Base-by-base conservation (phyloP, 2,797 vertebrate genomes). In the Dermochelys coriacea region DNA sequence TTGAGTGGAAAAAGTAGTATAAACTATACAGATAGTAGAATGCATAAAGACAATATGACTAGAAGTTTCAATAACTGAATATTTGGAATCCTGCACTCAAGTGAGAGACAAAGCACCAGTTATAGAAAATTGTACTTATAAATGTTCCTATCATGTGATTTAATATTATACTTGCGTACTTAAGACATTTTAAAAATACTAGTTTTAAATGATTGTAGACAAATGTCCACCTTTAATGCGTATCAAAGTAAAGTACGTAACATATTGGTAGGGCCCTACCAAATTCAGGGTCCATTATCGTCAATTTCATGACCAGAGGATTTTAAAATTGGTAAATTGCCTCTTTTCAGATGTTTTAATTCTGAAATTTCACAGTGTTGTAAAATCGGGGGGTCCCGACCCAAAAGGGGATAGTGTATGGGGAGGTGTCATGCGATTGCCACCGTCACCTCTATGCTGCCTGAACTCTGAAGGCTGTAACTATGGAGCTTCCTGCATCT, bases 1-100 rank as follows among this genome's bases (percentile, higher is more conserved):
- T 51, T 54, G 80, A 87, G 93, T 93, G 93, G 93, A 95, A 96
- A 91, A 87, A 87, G 21, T 71, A 21, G 34, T 68, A 49, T 29
- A 77, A 49, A 77, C 14, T 77, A 49, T 49, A 9, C 25, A 47
- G 25, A 9, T 77, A 77, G 27, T 77, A 49, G 25, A 77, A 18
- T 49, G 16, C 27, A 16, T 41, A 71, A 71, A 68, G n/a, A 71
- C 10, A 71, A 41, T 41, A 41, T 12, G 19, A 41, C 68, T 41
- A 23, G 18, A 41, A 12, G 5, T 71, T 71, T 23, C 68, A 71
- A 1, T 71, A 12, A 71, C 37, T 77, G 27, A 47, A 49, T 77
- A 77, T 77, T 49, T 49, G 45, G 15, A 77, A 77, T 49, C 74
- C 74, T 77, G 74, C 47, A 31, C 27, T 77, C 14, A 77, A 25